Evolutionary conservation across 1,140 invertebrate species (phyloP).

Genomic region (Proctacanthus coquilletti): DNA sequence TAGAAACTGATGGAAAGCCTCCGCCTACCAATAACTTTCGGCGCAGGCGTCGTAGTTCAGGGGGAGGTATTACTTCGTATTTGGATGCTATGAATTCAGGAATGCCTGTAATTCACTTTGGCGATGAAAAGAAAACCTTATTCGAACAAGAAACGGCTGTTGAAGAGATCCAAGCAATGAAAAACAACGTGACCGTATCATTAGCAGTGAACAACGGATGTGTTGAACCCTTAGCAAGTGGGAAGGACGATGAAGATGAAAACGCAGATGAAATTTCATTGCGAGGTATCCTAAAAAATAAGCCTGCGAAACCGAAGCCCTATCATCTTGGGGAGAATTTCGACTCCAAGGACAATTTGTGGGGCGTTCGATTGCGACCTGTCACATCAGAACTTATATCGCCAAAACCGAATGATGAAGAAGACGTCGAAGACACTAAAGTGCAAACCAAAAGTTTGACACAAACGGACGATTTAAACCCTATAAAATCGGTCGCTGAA

Average conservation of each 20-base stretch:
- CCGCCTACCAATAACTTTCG: constrained; percentile 64
- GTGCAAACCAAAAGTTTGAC: constrained; percentile 6
- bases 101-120: constrained; percentile 17
- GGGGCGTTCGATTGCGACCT: constrained; percentile 33
- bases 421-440: constrained; percentile 2
- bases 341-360: constrained; percentile 31
- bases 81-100: constrained; percentile 2
- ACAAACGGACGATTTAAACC: neutral
- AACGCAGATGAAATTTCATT: constrained; percentile 34
- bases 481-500: constrained; percentile 30
- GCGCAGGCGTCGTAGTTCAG: constrained; percentile 38
- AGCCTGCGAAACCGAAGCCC: constrained; percentile 48
- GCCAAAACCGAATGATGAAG: too few relatives aligned
- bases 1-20: constrained; percentile 72
- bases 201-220: constrained; percentile 22
- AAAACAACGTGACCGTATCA: constrained; percentile 17
- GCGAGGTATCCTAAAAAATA: constrained; percentile 53
- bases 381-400: constrained; percentile 9
- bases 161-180: too few relatives aligned
- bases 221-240: constrained; percentile 10
- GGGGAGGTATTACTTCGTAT: constrained; percentile 12
- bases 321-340: constrained; percentile 48
- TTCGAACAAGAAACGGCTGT: neutral
- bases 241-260: neutral
- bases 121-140: constrained; percentile 11